Evolutionary conservation across 2,888 invertebrate genomes (phyloP), one percentile per base, ranked within the genome.

Genomic region (Galeruca laticollis): DNA sequence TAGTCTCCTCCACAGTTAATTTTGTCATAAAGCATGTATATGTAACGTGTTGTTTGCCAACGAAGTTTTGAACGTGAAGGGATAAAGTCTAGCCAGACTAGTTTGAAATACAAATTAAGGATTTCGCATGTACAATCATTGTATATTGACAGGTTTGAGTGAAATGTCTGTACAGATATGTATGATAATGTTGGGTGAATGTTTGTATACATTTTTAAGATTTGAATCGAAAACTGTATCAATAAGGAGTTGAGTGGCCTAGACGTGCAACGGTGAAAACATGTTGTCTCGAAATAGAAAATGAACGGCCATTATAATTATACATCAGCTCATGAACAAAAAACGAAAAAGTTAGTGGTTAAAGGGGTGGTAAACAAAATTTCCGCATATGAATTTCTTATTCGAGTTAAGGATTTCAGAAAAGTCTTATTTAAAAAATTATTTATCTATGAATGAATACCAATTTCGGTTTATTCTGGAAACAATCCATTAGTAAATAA

Each of bases 391-490:
- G 11, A 11, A 47, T 47, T 47, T 47, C 11, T 47, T n/a, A 47
- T 9, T n/a, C n/a, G 47, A 47, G n/a, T n/a, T 2, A 47, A 47
- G 47, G 47, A 15, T 47, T 47, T 47, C 6, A 47, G 47, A 47
- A 47, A 47, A 1, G n/a, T 47, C 47, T 47, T 1, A 47, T 47
- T 47, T 37, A 37, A 47, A 47, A 47, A 47, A 47, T 47, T 47
- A 47, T 8, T 47, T 47, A 47, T n/a, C 11, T 47, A 47, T 11
- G n/a, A 47, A n/a, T 47, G n/a, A n/a, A 11, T n/a, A 47, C 47
- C 47, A 47, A 47, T 47, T 47, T 47, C 9, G 47, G 47, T 47
- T 47, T 47, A 47, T 47, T 47, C n/a, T 47, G 47, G n/a, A 47
- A 47, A 13, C n/a, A 47, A 47, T 47, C 47, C 11, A 47, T 9